Evolutionary conservation across 1,140 invertebrate species (phyloP), one percentile per base, ranked within the genome.

Genomic region (Drosophila kepulauana): DNA sequence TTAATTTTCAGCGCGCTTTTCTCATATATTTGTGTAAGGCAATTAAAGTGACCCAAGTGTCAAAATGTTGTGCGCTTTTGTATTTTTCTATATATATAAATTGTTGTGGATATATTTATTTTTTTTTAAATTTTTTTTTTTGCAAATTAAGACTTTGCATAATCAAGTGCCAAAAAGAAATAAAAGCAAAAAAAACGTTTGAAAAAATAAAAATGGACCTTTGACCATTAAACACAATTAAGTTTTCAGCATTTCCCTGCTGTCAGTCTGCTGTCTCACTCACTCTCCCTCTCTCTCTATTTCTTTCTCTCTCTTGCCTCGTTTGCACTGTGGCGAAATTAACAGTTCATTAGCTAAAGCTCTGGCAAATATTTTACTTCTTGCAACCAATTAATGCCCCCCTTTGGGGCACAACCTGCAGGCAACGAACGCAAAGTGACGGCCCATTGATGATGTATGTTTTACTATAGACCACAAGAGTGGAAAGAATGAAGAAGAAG

Each of bases 301-400:
- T 8, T 38, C 28, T 38, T 10, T 35, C 3, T 6, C 1, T 5
- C 15, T n/a, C 6, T 10, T 1, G n/a, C 38, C 58, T 43, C 16
- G 16, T 65, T 65, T 45, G 25, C 38, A 46, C 35, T 54, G 57
- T 73, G 58, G 68, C 72, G 45, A 87, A 89, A 88, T 88, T 89
- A 89, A 88, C 84, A 82, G 85, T 88, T 88, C 84, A 88, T 88
- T 88, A 88, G 84, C 59, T 70, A 62, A 88, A 80, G 54, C 71
- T 82, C 67, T 75, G 68, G 72, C 77, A 79, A 88, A 79, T 88
- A 82, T 87, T 80, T 78, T 64, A 61, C 57, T 77, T 76, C 62
- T 76, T 66, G 61, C 69, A 41, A 45, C 69, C 58, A 67, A 77
- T 77, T 77, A 72, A 57, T 65, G 38, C 33, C 25, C 16, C 64